Percentiles rank a stretch among this genome's conserved stretches.
phyloP scores from a whole-genome alignment of 2,888 invertebrate species.

The Geotrupes spiniger region DNA sequence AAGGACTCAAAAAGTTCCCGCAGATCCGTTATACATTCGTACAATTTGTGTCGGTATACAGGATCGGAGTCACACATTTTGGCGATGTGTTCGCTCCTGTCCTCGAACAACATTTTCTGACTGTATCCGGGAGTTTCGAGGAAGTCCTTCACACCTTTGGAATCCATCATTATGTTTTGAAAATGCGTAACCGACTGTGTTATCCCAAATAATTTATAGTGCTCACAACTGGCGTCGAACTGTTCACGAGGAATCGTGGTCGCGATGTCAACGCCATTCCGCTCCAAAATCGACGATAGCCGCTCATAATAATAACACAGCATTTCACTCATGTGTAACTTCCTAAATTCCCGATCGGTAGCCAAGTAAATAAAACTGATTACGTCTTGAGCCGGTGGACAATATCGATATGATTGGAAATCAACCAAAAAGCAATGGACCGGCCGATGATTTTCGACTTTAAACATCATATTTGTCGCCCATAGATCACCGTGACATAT shows the following conservation, averaged over 20 bases:
- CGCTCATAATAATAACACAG: slow-evolving; percentile 27
- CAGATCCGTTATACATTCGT: slow-evolving; percentile 7
- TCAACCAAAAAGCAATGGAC: slow-evolving; percentile 33
- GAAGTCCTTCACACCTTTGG: slow-evolving; percentile 5
- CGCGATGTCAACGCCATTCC: slow-evolving; percentile 22
- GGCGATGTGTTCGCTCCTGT: slow-evolving; percentile 18
- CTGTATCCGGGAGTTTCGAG: slow-evolving; percentile 2
- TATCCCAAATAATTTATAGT: slow-evolving; percentile 29
- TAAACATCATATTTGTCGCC: slow-evolving; percentile 51
- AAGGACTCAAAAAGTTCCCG: background rate
- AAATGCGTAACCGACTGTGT: slow-evolving; percentile 27
- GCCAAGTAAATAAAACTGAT: slow-evolving; percentile 30
- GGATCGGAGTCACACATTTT: slow-evolving; percentile 19
- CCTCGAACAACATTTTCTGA: slow-evolving; percentile 15
- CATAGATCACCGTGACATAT: slow-evolving; percentile 52
- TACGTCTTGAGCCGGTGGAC: slow-evolving; percentile 35
- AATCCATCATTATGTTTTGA: slow-evolving; percentile 21
- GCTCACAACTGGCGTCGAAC: slow-evolving; percentile 30
- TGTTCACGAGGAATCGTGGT: slow-evolving; percentile 25
- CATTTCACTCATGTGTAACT: slow-evolving; percentile 20
- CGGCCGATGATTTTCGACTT: slow-evolving; percentile 22
- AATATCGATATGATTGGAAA: slow-evolving; percentile 32
- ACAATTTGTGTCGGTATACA: slow-evolving; percentile 13
- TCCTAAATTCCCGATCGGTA: slow-evolving; percentile 26
- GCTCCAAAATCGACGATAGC: slow-evolving; percentile 21